Base-by-base conservation (phyloP, 2,113 vertebrate species). In the Prunella fulvescens region DNA sequence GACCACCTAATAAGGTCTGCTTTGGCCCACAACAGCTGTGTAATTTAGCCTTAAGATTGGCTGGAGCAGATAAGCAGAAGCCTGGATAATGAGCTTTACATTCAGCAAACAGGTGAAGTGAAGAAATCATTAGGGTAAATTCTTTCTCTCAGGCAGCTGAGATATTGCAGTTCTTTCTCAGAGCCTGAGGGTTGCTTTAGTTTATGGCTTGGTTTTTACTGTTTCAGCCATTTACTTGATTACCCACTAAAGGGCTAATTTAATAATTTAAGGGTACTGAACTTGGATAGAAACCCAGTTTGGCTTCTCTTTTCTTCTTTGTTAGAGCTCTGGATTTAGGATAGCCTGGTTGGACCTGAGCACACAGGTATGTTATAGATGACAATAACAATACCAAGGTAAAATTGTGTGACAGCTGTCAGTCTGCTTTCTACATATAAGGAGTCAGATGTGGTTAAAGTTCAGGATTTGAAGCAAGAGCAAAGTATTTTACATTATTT, bases 201-300 rank as follows among this genome's bases (percentile, higher is more conserved):
- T 87, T 93, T 82, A 76, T 89, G 62, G 78, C 57, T 65, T 85
- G 66, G 35, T 70, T 54, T 79, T 79, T 91, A 64, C 60, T 51
- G 24, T 26, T 91, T 67, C 65, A 72, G 57, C 37, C 22, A 25
- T 76, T 90, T 91, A 69, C 62, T 72, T 85, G 70, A 67, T 78
- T 56, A 89, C 48, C 44, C 40, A 40, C 53, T 82, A 79, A 94
- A 93, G 85, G 93, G 74, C 87, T 95, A 92, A 73, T 69, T 77
- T 90, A 80, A 40, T 90, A 85, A 54, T 6, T 70, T 67, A 70
- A 70, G 76, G 9, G 57, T 87, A 61, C 57, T 73, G 54, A 80
- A 82, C 44, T 44, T 50, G 39, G 18, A 42, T 48, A 83, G 48
- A 83, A 94, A 69, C 10, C 14, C 13, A 26, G 58, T 89, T 86